Evolutionary conservation across 2,113 vertebrate genomes (phyloP), one percentile per base, ranked within the genome.

Genomic region (Dicaeum eximium): DNA sequence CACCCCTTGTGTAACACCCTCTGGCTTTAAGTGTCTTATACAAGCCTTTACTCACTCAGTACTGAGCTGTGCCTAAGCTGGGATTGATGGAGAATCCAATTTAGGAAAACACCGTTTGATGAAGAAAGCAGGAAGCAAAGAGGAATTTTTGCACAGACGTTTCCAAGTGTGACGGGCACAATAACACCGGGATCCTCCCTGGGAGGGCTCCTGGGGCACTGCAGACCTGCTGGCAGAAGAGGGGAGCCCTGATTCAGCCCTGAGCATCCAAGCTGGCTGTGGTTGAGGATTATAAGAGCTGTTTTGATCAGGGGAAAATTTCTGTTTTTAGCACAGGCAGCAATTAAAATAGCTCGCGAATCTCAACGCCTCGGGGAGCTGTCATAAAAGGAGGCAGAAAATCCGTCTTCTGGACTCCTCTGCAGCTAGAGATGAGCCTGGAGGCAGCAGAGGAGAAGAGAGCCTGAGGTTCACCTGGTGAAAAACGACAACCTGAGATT

Each of bases 41-140:
- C 83, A 96, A 96, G 94, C 33, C 93, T 91, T 83, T 77, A n/a
- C 95, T 97, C 95, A 61, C 75, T 60, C 86, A 28, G 62, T 8
- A 6, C 73, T 80, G 95, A 97, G 95, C 96, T 95, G 93, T 86
- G 85, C 92, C 70, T 96, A 95, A 97, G 88, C 92, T 3, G 38
- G 95, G 96, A 97, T 93, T 96, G 84, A 71, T 5, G 64, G 70
- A 47, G 67, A 95, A 97, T 95, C 97, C 96, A 87, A 89, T 95
- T 96, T 88, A 92, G 70, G 58, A 94, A 90, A 95, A 97, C 95
- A 97, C 95, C 71, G 80, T 86, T 62, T 42, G 82, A 92, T 73
- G 90, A 93, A 47, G 66, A 20, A 48, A 54, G 72, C 85, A 15
- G 0, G 1, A 82, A 74, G 61, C 54, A 33, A 81, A 74, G 88